phyloP scores from a whole-genome alignment of 2,888 invertebrate genomes.

The Mycalesis mineus region DNA sequence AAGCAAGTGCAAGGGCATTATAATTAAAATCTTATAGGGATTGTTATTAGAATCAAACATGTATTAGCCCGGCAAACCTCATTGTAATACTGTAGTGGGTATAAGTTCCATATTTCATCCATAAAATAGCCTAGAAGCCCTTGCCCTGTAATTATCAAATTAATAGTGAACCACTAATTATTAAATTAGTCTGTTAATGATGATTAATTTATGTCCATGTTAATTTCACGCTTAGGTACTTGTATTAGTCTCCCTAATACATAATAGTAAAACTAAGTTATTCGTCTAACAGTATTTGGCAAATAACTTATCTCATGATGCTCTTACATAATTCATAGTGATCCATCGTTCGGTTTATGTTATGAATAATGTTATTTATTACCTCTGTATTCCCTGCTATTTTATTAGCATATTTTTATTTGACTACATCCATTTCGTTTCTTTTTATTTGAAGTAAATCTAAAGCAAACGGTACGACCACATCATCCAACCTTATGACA shows the following conservation, averaged over 20 bases:
- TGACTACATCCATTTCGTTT: constrained; percentile 12
- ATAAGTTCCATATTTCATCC: no score
- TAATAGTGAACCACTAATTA: no score
- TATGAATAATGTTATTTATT: constrained; percentile 34
- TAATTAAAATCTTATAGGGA: no score
- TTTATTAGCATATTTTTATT: constrained; percentile 28
- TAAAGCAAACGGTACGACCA: not conserved
- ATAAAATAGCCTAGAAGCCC: no score
- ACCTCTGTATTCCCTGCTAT: constrained; percentile 24
- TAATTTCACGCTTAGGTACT: not conserved
- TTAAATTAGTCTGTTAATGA: no score
- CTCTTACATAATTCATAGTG: constrained; percentile 40
- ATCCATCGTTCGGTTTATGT: constrained; percentile 30
- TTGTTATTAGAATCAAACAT: no score
- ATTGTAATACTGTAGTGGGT: no score
- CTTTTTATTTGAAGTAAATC: constrained; percentile 18
- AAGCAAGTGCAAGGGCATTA: no score
- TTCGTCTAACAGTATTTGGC: constrained; percentile 10
- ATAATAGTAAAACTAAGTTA: no score
- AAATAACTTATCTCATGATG: constrained; percentile 2
- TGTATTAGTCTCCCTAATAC: no score
- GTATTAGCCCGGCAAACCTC: no score
- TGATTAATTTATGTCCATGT: not conserved
- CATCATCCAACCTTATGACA: not conserved
- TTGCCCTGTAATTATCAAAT: no score